Conservation (phyloP, 2,888 invertebrate species). For the Cancer borealis region DNA sequence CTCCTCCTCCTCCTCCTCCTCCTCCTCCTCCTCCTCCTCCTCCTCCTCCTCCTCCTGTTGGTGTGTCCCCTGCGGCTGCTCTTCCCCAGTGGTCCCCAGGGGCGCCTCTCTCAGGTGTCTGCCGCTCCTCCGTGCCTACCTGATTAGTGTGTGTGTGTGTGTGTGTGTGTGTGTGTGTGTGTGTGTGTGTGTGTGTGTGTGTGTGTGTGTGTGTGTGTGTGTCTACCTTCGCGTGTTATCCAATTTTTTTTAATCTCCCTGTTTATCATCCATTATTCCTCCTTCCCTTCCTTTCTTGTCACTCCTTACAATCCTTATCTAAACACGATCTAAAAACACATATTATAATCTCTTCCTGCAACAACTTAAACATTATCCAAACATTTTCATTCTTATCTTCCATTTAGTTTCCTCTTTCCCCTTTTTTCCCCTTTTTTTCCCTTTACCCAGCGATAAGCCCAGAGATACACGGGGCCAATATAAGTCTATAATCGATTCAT, state of each 20-base stretch:
- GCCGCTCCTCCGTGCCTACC: not conserved
- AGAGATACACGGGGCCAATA: slow-evolving; percentile 13
- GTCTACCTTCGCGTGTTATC: not conserved
- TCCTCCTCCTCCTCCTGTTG: not conserved
- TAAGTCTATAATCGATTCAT: not conserved
- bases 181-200: slow-evolving; percentile 9
- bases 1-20: slow-evolving; percentile 30
- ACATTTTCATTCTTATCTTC: not conserved
- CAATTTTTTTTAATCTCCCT: not conserved
- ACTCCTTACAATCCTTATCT: not conserved
- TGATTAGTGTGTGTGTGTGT: not conserved
- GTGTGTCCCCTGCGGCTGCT: not conserved
- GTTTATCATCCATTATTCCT: not conserved
- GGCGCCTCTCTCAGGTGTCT: not conserved
- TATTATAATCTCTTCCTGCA: not conserved
- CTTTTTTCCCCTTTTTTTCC: not conserved
- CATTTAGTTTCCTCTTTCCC: not conserved
- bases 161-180: slow-evolving; percentile 1
- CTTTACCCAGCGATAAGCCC: not conserved
- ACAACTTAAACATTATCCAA: too few relatives aligned
- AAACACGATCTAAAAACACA: too few relatives aligned
- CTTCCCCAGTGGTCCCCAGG: not conserved
- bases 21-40: not conserved
- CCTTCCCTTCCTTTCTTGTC: not conserved
- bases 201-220: not conserved